phyloP scores from a whole-genome alignment of 2,888 invertebrate genomes.

The Ariolimax columbianus region DNA sequence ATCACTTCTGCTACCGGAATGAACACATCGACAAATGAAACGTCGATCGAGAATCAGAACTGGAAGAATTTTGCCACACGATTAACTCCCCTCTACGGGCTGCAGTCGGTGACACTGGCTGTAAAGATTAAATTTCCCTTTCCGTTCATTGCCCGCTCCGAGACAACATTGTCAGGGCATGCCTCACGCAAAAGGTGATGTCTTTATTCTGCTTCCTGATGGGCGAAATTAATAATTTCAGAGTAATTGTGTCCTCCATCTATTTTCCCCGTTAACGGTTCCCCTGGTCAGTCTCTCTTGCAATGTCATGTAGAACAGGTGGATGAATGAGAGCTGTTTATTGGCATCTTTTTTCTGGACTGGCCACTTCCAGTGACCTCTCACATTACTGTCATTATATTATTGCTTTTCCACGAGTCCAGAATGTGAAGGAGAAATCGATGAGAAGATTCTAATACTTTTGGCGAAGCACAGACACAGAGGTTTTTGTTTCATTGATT shows the following conservation, averaged over 20 bases:
- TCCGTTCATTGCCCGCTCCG: background rate
- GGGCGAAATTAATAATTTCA: conserved; percentile 32
- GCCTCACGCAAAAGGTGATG: conserved; percentile 1
- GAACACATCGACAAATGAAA: conserved; percentile 42
- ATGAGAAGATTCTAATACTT: too few relatives aligned
- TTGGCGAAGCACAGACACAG: too few relatives aligned
- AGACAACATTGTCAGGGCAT: background rate
- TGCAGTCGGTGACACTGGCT: conserved; percentile 31
- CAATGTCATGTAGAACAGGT: background rate
- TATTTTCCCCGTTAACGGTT: background rate
- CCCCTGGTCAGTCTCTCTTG: background rate
- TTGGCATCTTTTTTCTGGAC: background rate
- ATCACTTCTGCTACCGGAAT: background rate
- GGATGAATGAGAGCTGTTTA: background rate
- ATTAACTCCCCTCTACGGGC: conserved; percentile 12
- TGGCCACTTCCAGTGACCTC: background rate
- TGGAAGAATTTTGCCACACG: conserved; percentile 26
- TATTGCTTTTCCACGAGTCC: background rate
- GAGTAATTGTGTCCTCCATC: conserved; percentile 21
- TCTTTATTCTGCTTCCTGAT: conserved; percentile 15
- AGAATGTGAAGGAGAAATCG: too few relatives aligned
- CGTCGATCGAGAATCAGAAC: background rate
- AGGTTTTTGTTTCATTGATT: too few relatives aligned
- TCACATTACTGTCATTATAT: background rate
- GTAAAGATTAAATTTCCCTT: conserved; percentile 33